Percentiles rank a stretch among this genome's conserved stretches.
Evolutionary conservation across 2,113 vertebrate genomes (phyloP).

Genomic region (Edolisoma coerulescens): DNA sequence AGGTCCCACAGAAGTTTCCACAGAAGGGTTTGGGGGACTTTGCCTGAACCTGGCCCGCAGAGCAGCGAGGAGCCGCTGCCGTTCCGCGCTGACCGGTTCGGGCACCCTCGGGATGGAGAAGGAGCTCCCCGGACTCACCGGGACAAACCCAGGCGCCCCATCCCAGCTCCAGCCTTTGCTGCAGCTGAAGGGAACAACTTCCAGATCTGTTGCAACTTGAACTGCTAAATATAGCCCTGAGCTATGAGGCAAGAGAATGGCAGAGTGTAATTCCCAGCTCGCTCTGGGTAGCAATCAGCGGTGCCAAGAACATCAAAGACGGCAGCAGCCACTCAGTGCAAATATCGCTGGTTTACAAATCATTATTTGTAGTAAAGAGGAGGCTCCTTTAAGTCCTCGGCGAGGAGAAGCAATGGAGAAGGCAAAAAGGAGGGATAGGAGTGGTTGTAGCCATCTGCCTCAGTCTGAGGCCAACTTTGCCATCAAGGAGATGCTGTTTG

Average conservation of each 20-base stretch:
- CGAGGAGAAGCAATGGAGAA: neutral
- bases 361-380: neutral
- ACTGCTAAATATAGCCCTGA: constrained; percentile 41
- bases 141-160: neutral
- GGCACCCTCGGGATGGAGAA: neutral
- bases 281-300: constrained; percentile 7
- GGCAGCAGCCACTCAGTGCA: constrained; percentile 4
- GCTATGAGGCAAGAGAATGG: constrained; percentile 34
- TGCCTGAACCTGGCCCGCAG: rapidly evolving
- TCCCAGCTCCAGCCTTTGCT: neutral
- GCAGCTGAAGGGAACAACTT: constrained; percentile 27
- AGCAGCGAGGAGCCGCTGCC: neutral
- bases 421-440: neutral
- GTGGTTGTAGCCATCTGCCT: neutral
- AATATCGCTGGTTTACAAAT: neutral
- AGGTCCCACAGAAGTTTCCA: too few relatives aligned
- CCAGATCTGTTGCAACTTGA: constrained; percentile 40
- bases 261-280: constrained; percentile 24
- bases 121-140: neutral
- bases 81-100: neutral
- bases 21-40: neutral
- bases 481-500: too few relatives aligned
- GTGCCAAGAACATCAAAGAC: constrained; percentile 3
- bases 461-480: neutral
- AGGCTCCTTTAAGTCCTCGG: neutral